phyloP scores from a whole-genome alignment of 2,888 invertebrate species.

The Pinctada fucata region DNA sequence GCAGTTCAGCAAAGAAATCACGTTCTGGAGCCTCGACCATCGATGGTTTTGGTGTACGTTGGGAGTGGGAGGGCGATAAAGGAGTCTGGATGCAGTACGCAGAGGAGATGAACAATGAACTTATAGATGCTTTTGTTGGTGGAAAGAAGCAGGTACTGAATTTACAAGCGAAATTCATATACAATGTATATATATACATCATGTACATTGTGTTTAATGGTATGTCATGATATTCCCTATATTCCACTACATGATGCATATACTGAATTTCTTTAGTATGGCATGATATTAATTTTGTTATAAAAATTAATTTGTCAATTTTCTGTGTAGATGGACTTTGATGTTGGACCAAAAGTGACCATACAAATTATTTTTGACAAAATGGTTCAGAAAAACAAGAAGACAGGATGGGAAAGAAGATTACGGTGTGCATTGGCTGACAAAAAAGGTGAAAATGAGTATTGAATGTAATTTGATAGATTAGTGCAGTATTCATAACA shows the following conservation, averaged over 20 bases:
- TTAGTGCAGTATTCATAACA: no score
- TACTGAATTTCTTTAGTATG: not conserved
- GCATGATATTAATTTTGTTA: slow-evolving; percentile 7
- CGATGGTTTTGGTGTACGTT: slow-evolving; percentile 77
- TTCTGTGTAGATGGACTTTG: slow-evolving; percentile 58
- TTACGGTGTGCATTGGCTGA: slow-evolving; percentile 59
- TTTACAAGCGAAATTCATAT: no score
- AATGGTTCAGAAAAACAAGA: slow-evolving; percentile 72
- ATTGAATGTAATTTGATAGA: no score
- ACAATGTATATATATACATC: no score
- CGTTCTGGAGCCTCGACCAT: slow-evolving; percentile 36
- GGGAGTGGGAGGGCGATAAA: slow-evolving; percentile 72
- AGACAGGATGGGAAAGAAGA: slow-evolving; percentile 70
- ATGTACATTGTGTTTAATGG: no score
- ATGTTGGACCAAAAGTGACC: slow-evolving; percentile 51
- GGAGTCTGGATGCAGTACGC: slow-evolving; percentile 66
- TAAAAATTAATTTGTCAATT: not conserved
- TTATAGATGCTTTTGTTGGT: slow-evolving; percentile 58
- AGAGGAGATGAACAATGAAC: slow-evolving; percentile 44
- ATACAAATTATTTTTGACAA: slow-evolving; percentile 64
- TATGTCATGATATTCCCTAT: no score
- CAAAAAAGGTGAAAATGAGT: slow-evolving; percentile 48
- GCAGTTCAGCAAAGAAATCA: slow-evolving; percentile 45
- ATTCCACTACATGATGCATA: not conserved
- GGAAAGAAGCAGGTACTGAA: slow-evolving; percentile 57